Conservation (phyloP, 2,113 vertebrate species). For the Electrona antarctica region DNA sequence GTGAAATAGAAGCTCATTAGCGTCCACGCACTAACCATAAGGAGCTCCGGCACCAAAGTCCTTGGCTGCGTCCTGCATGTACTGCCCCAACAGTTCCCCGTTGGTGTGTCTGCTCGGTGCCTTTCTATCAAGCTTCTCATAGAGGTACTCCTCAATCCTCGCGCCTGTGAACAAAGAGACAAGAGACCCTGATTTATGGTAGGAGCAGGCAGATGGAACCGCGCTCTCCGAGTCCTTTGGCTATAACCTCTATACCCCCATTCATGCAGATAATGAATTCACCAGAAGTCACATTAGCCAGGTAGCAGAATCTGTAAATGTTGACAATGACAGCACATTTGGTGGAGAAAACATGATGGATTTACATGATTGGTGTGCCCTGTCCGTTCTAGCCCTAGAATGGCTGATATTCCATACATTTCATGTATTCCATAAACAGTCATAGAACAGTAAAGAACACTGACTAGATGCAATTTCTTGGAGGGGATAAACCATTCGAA, state of each 20-base stretch:
- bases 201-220: neutral
- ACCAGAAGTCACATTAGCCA: neutral
- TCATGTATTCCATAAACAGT: no score
- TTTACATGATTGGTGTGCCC: neutral
- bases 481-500: no score
- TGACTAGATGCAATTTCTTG: no score
- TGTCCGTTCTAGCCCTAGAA: neutral
- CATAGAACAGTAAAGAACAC: no score
- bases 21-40: constrained; percentile 82
- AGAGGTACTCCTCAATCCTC: constrained; percentile 95
- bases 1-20: no score
- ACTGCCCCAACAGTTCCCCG: constrained; percentile 89
- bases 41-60: constrained; percentile 88
- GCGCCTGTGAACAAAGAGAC: constrained; percentile 71
- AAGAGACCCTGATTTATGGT: neutral
- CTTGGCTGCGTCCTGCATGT: constrained; percentile 89
- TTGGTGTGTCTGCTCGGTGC: constrained; percentile 90
- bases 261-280: neutral
- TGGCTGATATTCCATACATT: no score
- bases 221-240: neutral
- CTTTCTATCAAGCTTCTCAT: constrained; percentile 94
- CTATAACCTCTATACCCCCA: neutral
- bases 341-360: neutral
- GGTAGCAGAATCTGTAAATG: neutral
- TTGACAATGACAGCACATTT: neutral